These are phyloP conservation scores for Seira musarum DNA, from an alignment of 2,888 invertebrate genomes.

Conservation along the genomic window DNA sequence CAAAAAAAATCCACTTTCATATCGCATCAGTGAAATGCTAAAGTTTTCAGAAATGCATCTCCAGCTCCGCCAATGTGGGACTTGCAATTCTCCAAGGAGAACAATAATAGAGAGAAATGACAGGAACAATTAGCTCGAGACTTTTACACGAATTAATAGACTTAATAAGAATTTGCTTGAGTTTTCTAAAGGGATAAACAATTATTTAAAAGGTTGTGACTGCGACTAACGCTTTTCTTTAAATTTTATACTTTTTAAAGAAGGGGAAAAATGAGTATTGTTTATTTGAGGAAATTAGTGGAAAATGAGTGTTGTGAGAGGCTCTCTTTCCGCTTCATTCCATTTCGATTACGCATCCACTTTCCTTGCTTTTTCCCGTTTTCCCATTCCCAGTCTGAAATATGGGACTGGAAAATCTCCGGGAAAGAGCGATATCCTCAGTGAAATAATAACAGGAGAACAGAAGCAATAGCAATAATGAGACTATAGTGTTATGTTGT, in stretches of 20 bases:
- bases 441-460: conserved; percentile 1
- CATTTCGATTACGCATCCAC: conserved; percentile 22
- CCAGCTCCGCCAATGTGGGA: too few species aligned
- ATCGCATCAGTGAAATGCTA: too few species aligned
- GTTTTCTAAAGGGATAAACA: neutral
- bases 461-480: neutral
- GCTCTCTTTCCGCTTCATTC: conserved; percentile 45
- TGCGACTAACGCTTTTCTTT: neutral
- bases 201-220: neutral
- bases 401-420: neutral
- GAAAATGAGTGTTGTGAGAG: conserved; percentile 41
- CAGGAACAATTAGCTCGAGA: conserved; percentile 49
- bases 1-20: neutral
- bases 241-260: neutral
- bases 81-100: conserved; percentile 1
- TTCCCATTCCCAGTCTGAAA: neutral
- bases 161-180: conserved; percentile 36
- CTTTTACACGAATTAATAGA: conserved; percentile 34
- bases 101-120: conserved; percentile 21
- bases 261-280: conserved; percentile 22
- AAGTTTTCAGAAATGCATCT: too few species aligned
- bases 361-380: neutral
- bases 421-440: neutral
- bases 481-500: neutral
- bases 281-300: conserved; percentile 50